Conservation (phyloP, 2,113 vertebrate genomes). For the Gavia stellata region DNA sequence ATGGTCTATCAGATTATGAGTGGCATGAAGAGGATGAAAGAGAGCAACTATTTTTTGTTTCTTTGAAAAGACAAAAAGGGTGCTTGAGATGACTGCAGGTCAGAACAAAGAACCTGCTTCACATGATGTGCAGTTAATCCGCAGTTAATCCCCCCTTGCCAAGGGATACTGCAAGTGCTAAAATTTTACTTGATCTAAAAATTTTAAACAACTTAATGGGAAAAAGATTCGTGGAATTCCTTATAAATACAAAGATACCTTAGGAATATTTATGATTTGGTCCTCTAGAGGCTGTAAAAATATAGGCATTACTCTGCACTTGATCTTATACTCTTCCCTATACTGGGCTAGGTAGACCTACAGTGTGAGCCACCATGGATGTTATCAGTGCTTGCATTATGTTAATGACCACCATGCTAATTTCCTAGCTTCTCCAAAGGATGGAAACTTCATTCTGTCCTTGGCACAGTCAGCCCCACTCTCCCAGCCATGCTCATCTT, state of each 20-base stretch:
- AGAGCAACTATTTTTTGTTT: neutral
- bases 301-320: neutral
- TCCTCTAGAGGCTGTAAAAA: neutral
- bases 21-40: constrained; percentile 37
- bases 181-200: neutral
- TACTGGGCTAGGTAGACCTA: neutral
- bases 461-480: neutral
- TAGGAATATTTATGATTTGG: neutral
- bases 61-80: constrained; percentile 12
- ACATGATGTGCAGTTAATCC: neutral
- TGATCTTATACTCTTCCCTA: neutral
- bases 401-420: neutral
- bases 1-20: constrained; percentile 35
- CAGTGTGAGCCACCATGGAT: neutral
- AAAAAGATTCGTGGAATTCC: neutral
- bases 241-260: neutral
- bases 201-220: neutral
- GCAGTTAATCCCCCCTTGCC: neutral
- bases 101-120: neutral
- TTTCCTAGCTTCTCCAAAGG: neutral
- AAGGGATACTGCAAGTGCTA: neutral
- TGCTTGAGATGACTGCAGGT: neutral
- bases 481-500: neutral
- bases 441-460: neutral
- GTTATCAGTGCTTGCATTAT: neutral